Evolutionary conservation across 1,140 invertebrate species (phyloP), one percentile per base, ranked within the genome.

Genomic region (Neelides sp.): DNA sequence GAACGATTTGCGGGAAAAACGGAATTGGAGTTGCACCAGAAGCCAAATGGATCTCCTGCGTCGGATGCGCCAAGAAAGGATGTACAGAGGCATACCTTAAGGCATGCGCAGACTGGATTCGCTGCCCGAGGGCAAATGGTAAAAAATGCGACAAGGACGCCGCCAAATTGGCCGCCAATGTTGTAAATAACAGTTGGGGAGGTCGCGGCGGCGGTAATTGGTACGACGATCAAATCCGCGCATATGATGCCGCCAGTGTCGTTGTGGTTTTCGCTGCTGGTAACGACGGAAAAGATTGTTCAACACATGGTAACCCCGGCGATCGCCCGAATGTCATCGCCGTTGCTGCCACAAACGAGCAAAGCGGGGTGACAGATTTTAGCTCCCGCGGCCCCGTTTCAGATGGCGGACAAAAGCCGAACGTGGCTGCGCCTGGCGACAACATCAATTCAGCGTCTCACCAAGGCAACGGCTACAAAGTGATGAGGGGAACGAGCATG

Each of bases 101-200:
- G 26, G 2, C 20, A 3, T 50, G 49, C 35, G 49, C 26, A 7
- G 24, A 50, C n/a, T 50, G 34, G 34, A 15, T 50, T n/a, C 12
- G 4, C 4, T 50, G 49, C 26, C 49, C 49, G 4, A 42, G 17
- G 2, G 3, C 26, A 3, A 7, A 34, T 4, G 40, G 40, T 3
- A 10, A 24, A 2, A 19, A 32, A 5, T 7, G n/a, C 28, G 26
- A 50, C 20, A 43, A 41, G n/a, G n/a, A n/a, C n/a, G n/a, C n/a
- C n/a, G n/a, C n/a, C n/a, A n/a, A n/a, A n/a, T n/a, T n/a, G n/a
- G n/a, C n/a, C n/a, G n/a, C n/a, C n/a, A n/a, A n/a, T n/a, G n/a
- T n/a, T n/a, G n/a, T 47, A 10, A 15, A 7, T 13, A 47, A 47
- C 19, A 35, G 30, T 17, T 50, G 49, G 49, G 27, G 23, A 8